Percentiles rank a stretch among this genome's conserved stretches.
Evolutionary conservation across 1,140 invertebrate genomes (phyloP).

Genomic region (Drosophila navojoa): DNA sequence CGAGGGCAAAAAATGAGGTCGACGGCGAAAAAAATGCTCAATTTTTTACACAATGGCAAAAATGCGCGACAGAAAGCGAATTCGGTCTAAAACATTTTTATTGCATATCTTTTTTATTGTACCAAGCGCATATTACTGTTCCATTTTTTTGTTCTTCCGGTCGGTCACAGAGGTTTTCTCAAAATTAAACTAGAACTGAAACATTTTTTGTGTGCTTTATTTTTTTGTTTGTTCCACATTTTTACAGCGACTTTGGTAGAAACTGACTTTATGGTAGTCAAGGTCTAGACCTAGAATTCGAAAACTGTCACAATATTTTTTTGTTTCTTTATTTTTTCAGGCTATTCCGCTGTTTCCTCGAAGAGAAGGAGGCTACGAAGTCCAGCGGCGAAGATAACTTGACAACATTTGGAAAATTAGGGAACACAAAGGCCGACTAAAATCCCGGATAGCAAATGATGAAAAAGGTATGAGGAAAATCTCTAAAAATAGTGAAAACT

Average conservation of each 20-base stretch:
- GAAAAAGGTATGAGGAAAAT: not conserved
- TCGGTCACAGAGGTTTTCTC: slow-evolving; percentile 61
- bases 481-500: too few species aligned
- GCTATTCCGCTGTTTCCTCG: slow-evolving; percentile 42
- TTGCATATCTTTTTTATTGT: slow-evolving; percentile 64
- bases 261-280: slow-evolving; percentile 74
- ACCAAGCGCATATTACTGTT: slow-evolving; percentile 66
- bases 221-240: slow-evolving; percentile 61
- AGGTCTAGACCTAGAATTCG: slow-evolving; percentile 48
- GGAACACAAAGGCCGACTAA: slow-evolving; percentile 34
- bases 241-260: slow-evolving; percentile 62
- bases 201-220: slow-evolving; percentile 73
- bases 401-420: slow-evolving; percentile 61
- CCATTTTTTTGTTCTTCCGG: slow-evolving; percentile 63
- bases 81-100: slow-evolving; percentile 77
- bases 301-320: slow-evolving; percentile 66
- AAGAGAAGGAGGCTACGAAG: slow-evolving; percentile 46
- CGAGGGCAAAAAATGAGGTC: slow-evolving; percentile 71
- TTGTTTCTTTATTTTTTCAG: slow-evolving; percentile 28
- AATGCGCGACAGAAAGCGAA: slow-evolving; percentile 61
- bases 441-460: slow-evolving; percentile 9
- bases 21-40: slow-evolving; percentile 74
- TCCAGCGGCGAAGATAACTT: slow-evolving; percentile 76
- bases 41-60: slow-evolving; percentile 78
- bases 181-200: slow-evolving; percentile 79